Evolutionary conservation across 2,113 vertebrate species (phyloP).

Genomic region (Pluvianellus socialis): DNA sequence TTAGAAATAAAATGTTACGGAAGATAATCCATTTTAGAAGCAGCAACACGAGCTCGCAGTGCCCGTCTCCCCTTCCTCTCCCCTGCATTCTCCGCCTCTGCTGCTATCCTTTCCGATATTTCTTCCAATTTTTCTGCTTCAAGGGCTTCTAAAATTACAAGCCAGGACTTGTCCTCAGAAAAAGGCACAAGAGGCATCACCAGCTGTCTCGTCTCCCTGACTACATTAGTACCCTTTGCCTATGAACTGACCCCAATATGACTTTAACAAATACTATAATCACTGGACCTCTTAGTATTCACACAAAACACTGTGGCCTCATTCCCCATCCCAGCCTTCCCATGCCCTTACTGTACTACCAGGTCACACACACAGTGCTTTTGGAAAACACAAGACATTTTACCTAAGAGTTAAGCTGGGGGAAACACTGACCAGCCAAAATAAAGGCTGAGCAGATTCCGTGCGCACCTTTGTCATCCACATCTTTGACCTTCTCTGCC

Average conservation of each 20-base stretch:
- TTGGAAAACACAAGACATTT: not conserved
- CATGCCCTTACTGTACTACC: not conserved
- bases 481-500: not conserved
- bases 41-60: not conserved
- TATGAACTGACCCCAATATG: not conserved
- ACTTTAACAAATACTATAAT: not conserved
- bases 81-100: not conserved
- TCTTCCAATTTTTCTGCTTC: not conserved
- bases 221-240: not conserved
- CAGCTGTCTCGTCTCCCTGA: not conserved
- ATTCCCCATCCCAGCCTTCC: not conserved
- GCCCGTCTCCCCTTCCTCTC: not conserved
- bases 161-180: not conserved
- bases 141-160: slow-evolving; percentile 11
- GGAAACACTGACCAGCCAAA: not conserved
- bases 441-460: not conserved
- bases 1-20: not conserved
- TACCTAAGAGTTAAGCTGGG: not conserved
- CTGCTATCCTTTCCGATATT: not conserved
- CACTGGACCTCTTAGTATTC: not conserved
- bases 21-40: not conserved
- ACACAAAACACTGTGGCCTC: not conserved
- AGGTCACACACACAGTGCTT: not conserved
- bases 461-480: not conserved
- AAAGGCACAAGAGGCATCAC: not conserved